Evolutionary conservation across 2,888 invertebrate species (phyloP).

Genomic region (Macaria notata): DNA sequence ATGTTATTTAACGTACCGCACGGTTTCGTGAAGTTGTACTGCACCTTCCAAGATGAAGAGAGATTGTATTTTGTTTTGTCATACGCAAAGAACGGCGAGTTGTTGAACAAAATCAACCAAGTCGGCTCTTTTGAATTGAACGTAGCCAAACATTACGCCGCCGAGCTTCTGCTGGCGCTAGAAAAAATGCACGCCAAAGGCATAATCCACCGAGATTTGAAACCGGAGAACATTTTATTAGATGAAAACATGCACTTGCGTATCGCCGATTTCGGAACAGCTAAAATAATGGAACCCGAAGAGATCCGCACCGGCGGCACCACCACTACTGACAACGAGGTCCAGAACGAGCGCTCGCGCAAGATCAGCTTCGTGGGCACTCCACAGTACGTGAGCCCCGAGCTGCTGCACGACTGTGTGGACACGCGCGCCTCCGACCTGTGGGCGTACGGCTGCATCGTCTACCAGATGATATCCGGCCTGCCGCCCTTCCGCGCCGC

Average conservation of each 20-base stretch:
- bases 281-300: slow-evolving; percentile 87
- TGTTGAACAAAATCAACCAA: slow-evolving; percentile 95
- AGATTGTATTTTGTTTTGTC: slow-evolving; percentile 97
- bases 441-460: slow-evolving; percentile 98
- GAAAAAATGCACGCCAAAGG: slow-evolving; percentile 94
- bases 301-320: slow-evolving; percentile 50
- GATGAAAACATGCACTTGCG: slow-evolving; percentile 98
- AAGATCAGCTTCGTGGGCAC: slow-evolving; percentile 97
- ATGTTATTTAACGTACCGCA: slow-evolving; percentile 90
- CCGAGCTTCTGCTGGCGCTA: slow-evolving; percentile 95
- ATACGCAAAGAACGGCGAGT: slow-evolving; percentile 97
- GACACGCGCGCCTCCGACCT: slow-evolving; percentile 92
- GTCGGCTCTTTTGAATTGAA: slow-evolving; percentile 94
- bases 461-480: slow-evolving; percentile 98
- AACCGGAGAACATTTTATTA: slow-evolving; percentile 98
- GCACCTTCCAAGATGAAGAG: slow-evolving; percentile 97
- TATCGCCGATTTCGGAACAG: slow-evolving; percentile 98
- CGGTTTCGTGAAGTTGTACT: slow-evolving; percentile 96
- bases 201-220: slow-evolving; percentile 97
- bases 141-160: slow-evolving; percentile 96
- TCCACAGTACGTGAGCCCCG: slow-evolving; percentile 99
- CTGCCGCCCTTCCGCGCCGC: slow-evolving; percentile 95
- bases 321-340: slow-evolving; percentile 54
- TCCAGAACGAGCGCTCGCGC: slow-evolving; percentile 77
- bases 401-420: slow-evolving; percentile 92